A percentile compares a stretch with the other conserved stretches of the same genome.
Conservation (phyloP, 92 coral and sea anemone genomes). For the Bergia sp. region DNA sequence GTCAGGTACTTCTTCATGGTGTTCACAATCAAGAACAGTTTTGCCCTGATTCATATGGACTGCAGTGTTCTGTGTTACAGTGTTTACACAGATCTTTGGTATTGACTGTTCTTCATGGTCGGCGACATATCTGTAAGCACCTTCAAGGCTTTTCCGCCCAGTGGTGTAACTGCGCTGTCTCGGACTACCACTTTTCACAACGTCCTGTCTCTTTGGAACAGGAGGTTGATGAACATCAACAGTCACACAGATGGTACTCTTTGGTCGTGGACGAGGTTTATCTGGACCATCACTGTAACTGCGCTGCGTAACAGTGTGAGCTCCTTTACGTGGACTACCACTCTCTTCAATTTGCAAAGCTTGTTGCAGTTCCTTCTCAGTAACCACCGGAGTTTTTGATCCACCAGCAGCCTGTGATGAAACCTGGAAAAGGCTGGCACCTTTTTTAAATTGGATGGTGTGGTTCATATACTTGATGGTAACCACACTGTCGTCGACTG, state of each 20-base stretch:
- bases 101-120: not conserved
- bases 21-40: not conserved
- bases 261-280: slow-evolving; percentile 15
- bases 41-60: not conserved
- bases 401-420: slow-evolving; percentile 2
- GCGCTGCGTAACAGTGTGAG: slow-evolving; percentile 20
- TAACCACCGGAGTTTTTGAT: not conserved
- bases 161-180: not conserved
- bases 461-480: slow-evolving; percentile 47
- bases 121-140: not conserved
- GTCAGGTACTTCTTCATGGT: not conserved
- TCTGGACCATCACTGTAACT: slow-evolving; percentile 12
- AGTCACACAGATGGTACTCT: slow-evolving; percentile 12
- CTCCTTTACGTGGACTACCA: slow-evolving; percentile 4
- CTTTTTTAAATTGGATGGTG: slow-evolving; percentile 42
- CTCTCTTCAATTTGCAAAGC: slow-evolving; percentile 22
- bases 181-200: slow-evolving; percentile 2
- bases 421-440: slow-evolving; percentile 43
- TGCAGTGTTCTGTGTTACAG: slow-evolving; percentile 9
- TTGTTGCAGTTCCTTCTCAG: slow-evolving; percentile 26
- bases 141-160: slow-evolving; percentile 5
- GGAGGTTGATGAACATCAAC: slow-evolving; percentile 8
- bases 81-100: not conserved
- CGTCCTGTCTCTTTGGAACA: slow-evolving; percentile 7
- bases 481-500: slow-evolving; percentile 43